Base-by-base conservation (phyloP, 2,113 vertebrate genomes). In the Ammodytes dubius region DNA sequence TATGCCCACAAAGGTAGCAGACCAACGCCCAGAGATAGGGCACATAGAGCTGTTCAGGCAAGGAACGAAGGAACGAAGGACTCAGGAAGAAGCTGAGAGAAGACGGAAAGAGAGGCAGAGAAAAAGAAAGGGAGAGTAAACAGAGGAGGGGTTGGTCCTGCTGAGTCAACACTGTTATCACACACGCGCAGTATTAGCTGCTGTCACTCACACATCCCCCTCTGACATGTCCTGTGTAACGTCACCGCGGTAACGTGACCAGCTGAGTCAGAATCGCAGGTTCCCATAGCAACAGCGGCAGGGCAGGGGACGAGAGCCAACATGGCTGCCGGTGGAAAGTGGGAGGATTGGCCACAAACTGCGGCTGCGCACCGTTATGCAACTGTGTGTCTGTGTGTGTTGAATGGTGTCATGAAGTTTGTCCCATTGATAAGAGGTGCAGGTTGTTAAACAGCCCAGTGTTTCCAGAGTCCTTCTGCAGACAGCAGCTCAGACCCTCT, bases 121-220 rank as follows among this genome's bases (percentile, higher is more conserved):
- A 85, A 83, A 82, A 80, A 80, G 56, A 42, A 74, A 80, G 59
- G 56, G 42, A 84, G 56, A 73, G 83, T 63, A 90, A 91, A 93
- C 84, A 88, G 81, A 85, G 87, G 86, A 89, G 84, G 75, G 52
- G 84, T 84, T 89, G 70, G 46, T 79, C 42, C 60, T 79, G 77
- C 71, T 85, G 75, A 83, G 79, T 93, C 89, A 91, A 89, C 77
- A 92, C n/a, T 79, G 50, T 87, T 91, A 89, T 88, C 81, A 42
- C 42, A 59, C 60, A 58, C 45, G 13, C 69, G 46, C 63, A 52
- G 7, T 61, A 39, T 68, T 50, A 39, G 67, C 59, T 47, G 5
- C 77, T 53, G 76, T 79, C 77, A 74, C 56, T 81, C 73, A 73
- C 43, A 70, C 27, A 5, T 40, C 7, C 7, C 6, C 4, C 57